Evolutionary conservation across 2,797 vertebrate species (phyloP).

Genomic region (Champsocephalus esox): DNA sequence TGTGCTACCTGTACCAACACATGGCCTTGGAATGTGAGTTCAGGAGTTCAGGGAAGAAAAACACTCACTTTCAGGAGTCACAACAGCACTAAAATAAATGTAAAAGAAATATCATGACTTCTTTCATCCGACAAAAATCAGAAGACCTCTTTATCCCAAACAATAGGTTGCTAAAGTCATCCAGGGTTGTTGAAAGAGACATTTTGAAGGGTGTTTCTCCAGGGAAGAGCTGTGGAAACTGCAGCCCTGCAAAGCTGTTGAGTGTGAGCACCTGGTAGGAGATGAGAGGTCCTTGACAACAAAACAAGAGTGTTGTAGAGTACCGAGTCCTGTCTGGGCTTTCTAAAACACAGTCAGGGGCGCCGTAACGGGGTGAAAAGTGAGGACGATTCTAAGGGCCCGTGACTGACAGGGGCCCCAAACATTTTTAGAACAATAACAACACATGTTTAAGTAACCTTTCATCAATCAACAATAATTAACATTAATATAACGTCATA

Average conservation of each 20-base stretch:
- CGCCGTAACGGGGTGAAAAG: too few relatives aligned
- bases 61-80: not conserved
- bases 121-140: not conserved
- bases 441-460: too few relatives aligned
- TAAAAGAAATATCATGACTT: too few relatives aligned
- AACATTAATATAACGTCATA: too few relatives aligned
- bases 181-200: not conserved
- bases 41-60: constrained; percentile 2
- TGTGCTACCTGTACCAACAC: not conserved
- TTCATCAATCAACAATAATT: too few relatives aligned
- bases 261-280: constrained; percentile 29
- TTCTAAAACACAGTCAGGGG: not conserved
- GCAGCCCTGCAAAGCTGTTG: constrained; percentile 18
- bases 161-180: constrained; percentile 17
- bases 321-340: constrained; percentile 20
- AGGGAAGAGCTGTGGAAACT: constrained; percentile 22
- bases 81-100: not conserved
- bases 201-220: constrained; percentile 25
- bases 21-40: not conserved
- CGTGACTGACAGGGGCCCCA: too few relatives aligned
- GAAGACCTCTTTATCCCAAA: not conserved
- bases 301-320: constrained; percentile 26
- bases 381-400: too few relatives aligned
- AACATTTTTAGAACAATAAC: too few relatives aligned
- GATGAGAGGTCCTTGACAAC: constrained; percentile 38